phyloP scores from a whole-genome alignment of 2,113 vertebrate species.

The Sceloporus undulatus region DNA sequence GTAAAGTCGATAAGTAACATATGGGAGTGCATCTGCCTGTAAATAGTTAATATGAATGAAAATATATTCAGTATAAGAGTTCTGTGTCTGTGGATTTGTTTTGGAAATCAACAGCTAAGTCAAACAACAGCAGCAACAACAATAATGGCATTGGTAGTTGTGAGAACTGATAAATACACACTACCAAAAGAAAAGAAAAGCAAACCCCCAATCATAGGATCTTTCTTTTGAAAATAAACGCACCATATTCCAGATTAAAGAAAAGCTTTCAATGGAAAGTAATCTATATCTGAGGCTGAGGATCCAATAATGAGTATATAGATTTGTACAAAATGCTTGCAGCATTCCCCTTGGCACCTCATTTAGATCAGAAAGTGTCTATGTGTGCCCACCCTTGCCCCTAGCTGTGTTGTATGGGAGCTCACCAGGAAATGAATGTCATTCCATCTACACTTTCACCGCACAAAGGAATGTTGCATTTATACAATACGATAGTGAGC shows the following conservation, averaged over 20 bases:
- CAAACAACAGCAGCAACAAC: too few relatives aligned
- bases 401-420: background rate
- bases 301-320: background rate
- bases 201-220: too few relatives aligned
- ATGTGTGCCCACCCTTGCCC: background rate
- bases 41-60: too few relatives aligned
- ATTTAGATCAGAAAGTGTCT: background rate
- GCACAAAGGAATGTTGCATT: conserved; percentile 27
- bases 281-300: background rate
- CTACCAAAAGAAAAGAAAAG: too few relatives aligned
- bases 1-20: too few relatives aligned
- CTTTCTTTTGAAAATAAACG: background rate
- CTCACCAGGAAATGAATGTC: conserved; percentile 24
- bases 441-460: conserved; percentile 15
- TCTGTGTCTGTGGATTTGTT: too few relatives aligned
- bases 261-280: conserved; percentile 6
- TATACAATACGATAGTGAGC: conserved; percentile 26
- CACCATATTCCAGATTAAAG: background rate
- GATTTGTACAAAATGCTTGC: background rate
- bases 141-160: too few relatives aligned
- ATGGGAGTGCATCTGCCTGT: too few relatives aligned
- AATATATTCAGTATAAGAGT: too few relatives aligned
- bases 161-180: too few relatives aligned
- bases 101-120: too few relatives aligned
- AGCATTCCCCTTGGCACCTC: background rate